These are phyloP conservation scores for Vombatus ursinus DNA, from an alignment of 2,113 vertebrate species.

Conservation along the genomic window DNA sequence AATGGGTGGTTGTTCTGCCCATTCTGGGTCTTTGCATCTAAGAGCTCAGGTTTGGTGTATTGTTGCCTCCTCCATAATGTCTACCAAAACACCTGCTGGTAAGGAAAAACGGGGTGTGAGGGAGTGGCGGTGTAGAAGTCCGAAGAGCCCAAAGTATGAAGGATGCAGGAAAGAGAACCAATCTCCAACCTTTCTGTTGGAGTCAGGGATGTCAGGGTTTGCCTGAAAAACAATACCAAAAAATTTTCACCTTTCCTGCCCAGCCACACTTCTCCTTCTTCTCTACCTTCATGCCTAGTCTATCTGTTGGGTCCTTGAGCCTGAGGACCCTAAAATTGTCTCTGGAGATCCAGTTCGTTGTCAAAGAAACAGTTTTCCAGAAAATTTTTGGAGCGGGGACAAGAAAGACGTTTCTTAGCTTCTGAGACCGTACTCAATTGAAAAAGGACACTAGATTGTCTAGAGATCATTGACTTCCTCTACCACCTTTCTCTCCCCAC, in stretches of 20 bases:
- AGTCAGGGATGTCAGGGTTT: not conserved
- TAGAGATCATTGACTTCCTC: slow-evolving; percentile 37
- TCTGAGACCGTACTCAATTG: not conserved
- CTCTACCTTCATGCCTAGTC: not conserved
- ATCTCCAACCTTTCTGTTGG: not conserved
- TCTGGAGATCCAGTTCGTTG: not conserved
- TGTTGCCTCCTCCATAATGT: not conserved
- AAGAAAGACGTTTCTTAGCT: not conserved
- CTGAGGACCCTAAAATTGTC: not conserved
- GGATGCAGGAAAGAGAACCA: not conserved
- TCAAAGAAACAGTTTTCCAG: not conserved
- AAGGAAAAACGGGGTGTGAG: not conserved
- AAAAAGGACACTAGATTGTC: not conserved
- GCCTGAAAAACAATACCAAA: not conserved
- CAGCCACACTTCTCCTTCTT: not conserved
- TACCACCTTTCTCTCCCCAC: not conserved
- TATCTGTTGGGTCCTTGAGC: not conserved
- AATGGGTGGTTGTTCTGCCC: not conserved
- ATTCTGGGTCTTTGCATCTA: not conserved
- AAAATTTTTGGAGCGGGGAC: not conserved
- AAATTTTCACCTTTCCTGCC: not conserved
- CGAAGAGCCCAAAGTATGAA: not conserved
- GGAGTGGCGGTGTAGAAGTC: not conserved
- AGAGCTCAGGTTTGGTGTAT: not conserved
- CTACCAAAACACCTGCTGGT: not conserved